Evolutionary conservation across 2,888 invertebrate genomes (phyloP).

Genomic region (Drosophila meridionalis): DNA sequence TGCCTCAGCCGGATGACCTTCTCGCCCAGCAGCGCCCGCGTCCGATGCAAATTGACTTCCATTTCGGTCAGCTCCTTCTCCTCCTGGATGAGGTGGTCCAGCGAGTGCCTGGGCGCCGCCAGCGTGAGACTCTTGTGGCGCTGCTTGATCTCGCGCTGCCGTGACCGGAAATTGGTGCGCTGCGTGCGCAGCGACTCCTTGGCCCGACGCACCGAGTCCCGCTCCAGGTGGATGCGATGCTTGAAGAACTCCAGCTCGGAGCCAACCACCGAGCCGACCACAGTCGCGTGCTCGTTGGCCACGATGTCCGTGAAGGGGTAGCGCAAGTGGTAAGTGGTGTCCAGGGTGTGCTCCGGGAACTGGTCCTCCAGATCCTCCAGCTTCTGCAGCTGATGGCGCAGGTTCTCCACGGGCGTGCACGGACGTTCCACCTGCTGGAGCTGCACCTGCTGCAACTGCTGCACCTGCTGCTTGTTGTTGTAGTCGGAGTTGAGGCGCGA

Average conservation of each 20-base stretch:
- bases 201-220: slow-evolving; percentile 93
- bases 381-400: slow-evolving; percentile 92
- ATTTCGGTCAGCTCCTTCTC: slow-evolving; percentile 93
- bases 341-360: slow-evolving; percentile 89
- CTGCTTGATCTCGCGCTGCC: slow-evolving; percentile 87
- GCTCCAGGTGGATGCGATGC: slow-evolving; percentile 91
- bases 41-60: slow-evolving; percentile 93
- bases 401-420: slow-evolving; percentile 91
- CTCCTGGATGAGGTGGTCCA: slow-evolving; percentile 87
- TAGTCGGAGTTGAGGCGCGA: slow-evolving; percentile 88
- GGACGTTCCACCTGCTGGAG: slow-evolving; percentile 84
- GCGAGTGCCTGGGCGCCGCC: slow-evolving; percentile 74
- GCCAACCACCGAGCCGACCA: slow-evolving; percentile 80
- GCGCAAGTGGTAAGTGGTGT: slow-evolving; percentile 91
- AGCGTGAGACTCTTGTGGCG: slow-evolving; percentile 77
- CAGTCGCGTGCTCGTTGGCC: slow-evolving; percentile 81
- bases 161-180: slow-evolving; percentile 88
- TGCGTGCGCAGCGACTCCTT: slow-evolving; percentile 90
- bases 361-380: slow-evolving; percentile 93
- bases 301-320: slow-evolving; percentile 91
- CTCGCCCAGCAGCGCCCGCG: slow-evolving; percentile 91
- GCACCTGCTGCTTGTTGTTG: slow-evolving; percentile 42
- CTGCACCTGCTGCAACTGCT: background rate
- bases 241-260: slow-evolving; percentile 93
- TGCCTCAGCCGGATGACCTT: slow-evolving; percentile 92